Conservation (phyloP, 2,113 vertebrate genomes). For the Coptodon bakossiorum region DNA sequence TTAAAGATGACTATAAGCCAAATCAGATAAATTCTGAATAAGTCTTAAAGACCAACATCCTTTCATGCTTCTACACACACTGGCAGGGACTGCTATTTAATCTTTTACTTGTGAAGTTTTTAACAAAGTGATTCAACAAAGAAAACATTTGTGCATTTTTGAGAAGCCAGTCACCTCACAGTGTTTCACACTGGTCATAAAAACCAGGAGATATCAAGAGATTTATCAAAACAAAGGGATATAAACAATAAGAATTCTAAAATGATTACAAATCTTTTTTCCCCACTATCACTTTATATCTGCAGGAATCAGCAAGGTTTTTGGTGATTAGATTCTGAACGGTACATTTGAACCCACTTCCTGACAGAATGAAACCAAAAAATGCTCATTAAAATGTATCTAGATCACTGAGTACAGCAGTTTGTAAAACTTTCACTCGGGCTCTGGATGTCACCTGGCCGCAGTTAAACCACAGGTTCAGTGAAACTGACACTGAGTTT, state of each 20-base stretch:
- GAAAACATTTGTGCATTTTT: not conserved
- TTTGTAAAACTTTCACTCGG: not conserved
- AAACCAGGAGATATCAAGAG: not conserved
- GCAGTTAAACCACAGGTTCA: not conserved
- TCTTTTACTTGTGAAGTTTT: rapidly evolving
- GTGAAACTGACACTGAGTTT: not conserved
- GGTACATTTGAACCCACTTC: not conserved
- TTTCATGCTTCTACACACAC: not conserved
- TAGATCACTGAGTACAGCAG: not conserved
- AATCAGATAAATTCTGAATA: not conserved
- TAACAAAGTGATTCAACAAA: not conserved
- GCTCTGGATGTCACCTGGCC: not conserved
- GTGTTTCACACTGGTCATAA: not conserved
- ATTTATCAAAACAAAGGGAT: not conserved
- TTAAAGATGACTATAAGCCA: not conserved
- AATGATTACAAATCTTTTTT: not conserved
- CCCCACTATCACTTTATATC: not conserved
- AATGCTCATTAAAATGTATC: not conserved
- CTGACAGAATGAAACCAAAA: not conserved
- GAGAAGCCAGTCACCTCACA: not conserved
- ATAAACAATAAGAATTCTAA: not conserved
- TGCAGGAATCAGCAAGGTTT: not conserved
- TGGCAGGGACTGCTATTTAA: not conserved
- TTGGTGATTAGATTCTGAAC: not conserved
- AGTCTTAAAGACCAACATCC: not conserved